Conservation (phyloP, 2,797 vertebrate genomes). For the Centropyge bicolor region DNA sequence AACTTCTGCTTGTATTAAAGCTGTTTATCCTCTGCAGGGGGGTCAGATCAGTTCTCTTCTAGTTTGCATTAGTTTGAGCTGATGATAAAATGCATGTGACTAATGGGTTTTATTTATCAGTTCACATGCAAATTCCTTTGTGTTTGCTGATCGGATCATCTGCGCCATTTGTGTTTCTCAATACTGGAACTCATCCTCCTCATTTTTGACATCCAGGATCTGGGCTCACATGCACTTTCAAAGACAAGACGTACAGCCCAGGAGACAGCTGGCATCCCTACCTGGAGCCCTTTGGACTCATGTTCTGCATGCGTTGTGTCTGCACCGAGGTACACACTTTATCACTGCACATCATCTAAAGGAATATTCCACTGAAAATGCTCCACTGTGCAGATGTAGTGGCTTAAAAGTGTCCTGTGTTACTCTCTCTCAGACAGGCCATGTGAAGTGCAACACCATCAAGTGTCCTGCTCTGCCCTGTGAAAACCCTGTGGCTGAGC, state of each 20-base stretch:
- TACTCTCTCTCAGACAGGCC: constrained; percentile 78
- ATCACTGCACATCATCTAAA: constrained; percentile 2
- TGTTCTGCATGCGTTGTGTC: constrained; percentile 94
- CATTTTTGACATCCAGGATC: constrained; percentile 78
- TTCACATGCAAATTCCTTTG: constrained; percentile 2
- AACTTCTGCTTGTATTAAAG: constrained; percentile 1
- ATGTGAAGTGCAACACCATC: constrained; percentile 91
- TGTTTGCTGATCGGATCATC: constrained; percentile 12
- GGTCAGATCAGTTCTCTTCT: constrained; percentile 13
- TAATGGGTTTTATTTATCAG: background rate
- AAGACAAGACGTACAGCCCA: constrained; percentile 90
- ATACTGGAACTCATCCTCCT: constrained; percentile 38
- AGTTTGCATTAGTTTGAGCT: constrained; percentile 8
- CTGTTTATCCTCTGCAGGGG: background rate
- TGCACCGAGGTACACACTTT: constrained; percentile 88
- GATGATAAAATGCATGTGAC: background rate
- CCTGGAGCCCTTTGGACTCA: constrained; percentile 93
- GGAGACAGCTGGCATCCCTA: constrained; percentile 98
- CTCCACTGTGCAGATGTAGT: background rate
- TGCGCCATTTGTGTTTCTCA: constrained; percentile 30
- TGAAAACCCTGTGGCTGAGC: constrained; percentile 88
- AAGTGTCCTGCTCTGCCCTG: constrained; percentile 91
- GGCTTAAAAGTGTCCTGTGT: constrained; percentile 20
- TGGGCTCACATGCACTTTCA: constrained; percentile 90
- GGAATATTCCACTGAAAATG: background rate